phyloP scores from a whole-genome alignment of 92 coral and sea anemone species.

The Meandrina meandrites region DNA sequence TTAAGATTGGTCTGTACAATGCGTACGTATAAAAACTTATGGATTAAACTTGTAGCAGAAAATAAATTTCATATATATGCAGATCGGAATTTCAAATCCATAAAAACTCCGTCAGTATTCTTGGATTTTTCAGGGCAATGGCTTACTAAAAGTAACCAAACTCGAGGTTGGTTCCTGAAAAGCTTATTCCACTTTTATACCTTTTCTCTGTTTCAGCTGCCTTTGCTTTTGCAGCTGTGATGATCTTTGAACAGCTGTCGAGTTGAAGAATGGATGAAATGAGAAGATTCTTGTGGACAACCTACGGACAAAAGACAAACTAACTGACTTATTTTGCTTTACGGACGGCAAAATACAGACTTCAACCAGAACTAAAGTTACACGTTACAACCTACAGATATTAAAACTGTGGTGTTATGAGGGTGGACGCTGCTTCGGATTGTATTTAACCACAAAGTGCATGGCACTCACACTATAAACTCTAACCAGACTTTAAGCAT shows the following conservation, averaged over 20 bases:
- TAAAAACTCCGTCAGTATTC: no score
- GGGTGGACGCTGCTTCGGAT: no score
- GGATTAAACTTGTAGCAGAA: neutral
- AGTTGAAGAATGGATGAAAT: slow-evolving; percentile 76
- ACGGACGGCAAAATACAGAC: no score
- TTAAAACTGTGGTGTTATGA: no score
- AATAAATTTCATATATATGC: no score
- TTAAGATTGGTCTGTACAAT: neutral
- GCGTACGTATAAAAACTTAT: neutral
- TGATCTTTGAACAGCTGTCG: slow-evolving; percentile 68
- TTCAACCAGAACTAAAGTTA: no score
- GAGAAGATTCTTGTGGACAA: slow-evolving; percentile 89
- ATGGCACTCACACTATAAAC: no score
- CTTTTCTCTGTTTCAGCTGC: slow-evolving; percentile 74
- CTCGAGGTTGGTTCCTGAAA: neutral
- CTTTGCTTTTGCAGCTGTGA: slow-evolving; percentile 66
- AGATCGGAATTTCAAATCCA: no score
- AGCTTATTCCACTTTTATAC: slow-evolving; percentile 20
- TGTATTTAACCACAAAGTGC: no score
- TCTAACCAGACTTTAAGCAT: no score
- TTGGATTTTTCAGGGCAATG: neutral
- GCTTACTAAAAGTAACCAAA: no score
- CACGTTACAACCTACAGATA: no score
- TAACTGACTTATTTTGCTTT: neutral
- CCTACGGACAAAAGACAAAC: slow-evolving; percentile 40